Evolutionary conservation across 1,140 invertebrate genomes (phyloP), one percentile per base, ranked within the genome.

Genomic region (Drosophila subobscura): DNA sequence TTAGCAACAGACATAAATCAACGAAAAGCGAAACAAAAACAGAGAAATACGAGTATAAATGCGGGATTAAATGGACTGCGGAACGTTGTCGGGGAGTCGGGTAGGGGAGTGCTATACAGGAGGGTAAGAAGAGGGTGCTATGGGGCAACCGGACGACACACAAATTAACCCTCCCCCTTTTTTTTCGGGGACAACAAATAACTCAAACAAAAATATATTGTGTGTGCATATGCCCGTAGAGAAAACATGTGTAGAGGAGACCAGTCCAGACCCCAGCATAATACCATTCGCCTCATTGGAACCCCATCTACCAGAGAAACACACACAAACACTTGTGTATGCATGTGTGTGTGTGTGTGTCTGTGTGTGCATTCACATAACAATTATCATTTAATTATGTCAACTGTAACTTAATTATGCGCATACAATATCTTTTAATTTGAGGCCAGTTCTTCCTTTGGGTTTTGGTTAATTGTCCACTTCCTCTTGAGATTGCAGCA

Each of bases 301-400:
- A 12, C 33, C 33, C 33, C 10, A 12, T 37, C 33, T 10, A 37
- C 10, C 10, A 37, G 33, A 37, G 16, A 20, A 20, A 20, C 4
- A 33, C 3, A 12, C 12, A 37, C 10, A 10, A 4, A 12, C 10
- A 37, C 10, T 3, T 10, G 12, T 33, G 12, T 37, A 20, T 12
- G 3, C 2, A 14, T 55, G 8, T 47, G 12, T 14, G 23, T 57
- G 20, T 53, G 10, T 60, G 14, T 54, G 12, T 73, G 44, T 64
- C 29, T 50, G 37, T 60, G 29, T 60, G n/a, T 71, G 25, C 53
- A 27, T 47, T 68, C 64, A 52, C 73, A 73, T 45, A 85, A 78
- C 80, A 89, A 89, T 89, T 90, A 85, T 89, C 68, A 85, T 89
- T 89, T 90, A 89, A 89, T 89, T 90, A 89, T 89, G 85, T 89